Conservation (phyloP, 2,888 invertebrate genomes). For the Volucella bombylans region DNA sequence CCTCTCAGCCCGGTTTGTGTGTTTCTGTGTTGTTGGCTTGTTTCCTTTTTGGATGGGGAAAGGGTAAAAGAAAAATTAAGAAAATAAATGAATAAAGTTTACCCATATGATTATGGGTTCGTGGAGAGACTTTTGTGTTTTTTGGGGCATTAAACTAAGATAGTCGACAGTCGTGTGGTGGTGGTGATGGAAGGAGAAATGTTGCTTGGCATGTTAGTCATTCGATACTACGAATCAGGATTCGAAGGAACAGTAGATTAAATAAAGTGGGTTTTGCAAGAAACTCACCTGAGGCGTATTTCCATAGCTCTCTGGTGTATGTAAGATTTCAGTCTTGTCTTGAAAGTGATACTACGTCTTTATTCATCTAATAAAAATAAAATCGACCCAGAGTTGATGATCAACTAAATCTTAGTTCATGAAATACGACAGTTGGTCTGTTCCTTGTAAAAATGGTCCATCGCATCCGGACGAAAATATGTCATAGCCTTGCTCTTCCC, state of each 20-base stretch:
- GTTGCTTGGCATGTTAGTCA: slow-evolving; percentile 50
- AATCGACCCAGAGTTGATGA: no score
- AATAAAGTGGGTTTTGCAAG: slow-evolving; percentile 1
- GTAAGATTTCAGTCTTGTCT: slow-evolving; percentile 2
- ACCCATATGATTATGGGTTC: slow-evolving; percentile 65
- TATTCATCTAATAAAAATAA: no score
- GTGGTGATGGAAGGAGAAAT: slow-evolving; percentile 26
- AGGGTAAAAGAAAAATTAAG: slow-evolving; percentile 50
- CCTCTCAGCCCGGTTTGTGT: not conserved
- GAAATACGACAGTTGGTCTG: no score
- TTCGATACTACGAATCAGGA: not conserved
- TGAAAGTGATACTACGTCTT: no score
- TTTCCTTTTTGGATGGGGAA: slow-evolving; percentile 30
- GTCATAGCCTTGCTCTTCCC: no score
- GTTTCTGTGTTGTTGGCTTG: not conserved
- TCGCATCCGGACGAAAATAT: no score
- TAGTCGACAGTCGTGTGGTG: not conserved
- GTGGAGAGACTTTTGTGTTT: slow-evolving; percentile 17
- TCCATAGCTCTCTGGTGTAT: not conserved
- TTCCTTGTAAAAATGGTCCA: no score
- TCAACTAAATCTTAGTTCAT: no score
- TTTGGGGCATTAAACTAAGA: slow-evolving; percentile 45
- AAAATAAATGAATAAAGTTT: slow-evolving; percentile 63
- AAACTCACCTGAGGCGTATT: not conserved
- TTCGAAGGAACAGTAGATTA: slow-evolving; percentile 12